Evolutionary conservation across 2,113 vertebrate genomes (phyloP).

Genomic region (Ornithorhynchus anatinus): DNA sequence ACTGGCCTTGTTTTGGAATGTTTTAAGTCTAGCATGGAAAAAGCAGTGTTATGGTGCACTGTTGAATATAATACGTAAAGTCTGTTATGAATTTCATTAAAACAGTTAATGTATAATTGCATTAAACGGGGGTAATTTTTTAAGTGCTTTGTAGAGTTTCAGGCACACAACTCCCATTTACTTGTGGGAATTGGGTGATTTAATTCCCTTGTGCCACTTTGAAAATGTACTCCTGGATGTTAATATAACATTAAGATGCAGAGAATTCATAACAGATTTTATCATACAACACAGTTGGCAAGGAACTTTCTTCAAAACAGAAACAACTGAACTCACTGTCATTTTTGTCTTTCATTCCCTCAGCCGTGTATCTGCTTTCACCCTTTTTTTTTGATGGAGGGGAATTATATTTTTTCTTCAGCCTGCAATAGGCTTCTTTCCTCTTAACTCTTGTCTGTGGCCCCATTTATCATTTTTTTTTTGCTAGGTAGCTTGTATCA

Average conservation of each 20-base stretch:
- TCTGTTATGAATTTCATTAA: conserved; percentile 38
- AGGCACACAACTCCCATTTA: conserved; percentile 7
- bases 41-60: neutral
- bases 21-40: conserved; percentile 2
- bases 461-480: too few species aligned
- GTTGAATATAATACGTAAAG: neutral
- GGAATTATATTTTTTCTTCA: too few species aligned
- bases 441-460: too few species aligned
- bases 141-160: conserved; percentile 9
- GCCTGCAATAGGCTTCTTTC: too few species aligned
- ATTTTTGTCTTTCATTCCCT: neutral
- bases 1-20: neutral
- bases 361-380: neutral
- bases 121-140: conserved; percentile 11
- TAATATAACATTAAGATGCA: conserved; percentile 8
- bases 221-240: conserved; percentile 17
- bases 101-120: conserved; percentile 35
- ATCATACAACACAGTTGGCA: neutral
- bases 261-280: conserved; percentile 27
- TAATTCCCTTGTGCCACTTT: conserved; percentile 1
- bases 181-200: conserved; percentile 9
- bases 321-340: neutral
- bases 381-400: too few species aligned
- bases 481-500: neutral
- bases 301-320: neutral